These are phyloP conservation scores for Herpetotheres cachinnans DNA, from an alignment of 2,113 vertebrate species.

Conservation along the genomic window DNA sequence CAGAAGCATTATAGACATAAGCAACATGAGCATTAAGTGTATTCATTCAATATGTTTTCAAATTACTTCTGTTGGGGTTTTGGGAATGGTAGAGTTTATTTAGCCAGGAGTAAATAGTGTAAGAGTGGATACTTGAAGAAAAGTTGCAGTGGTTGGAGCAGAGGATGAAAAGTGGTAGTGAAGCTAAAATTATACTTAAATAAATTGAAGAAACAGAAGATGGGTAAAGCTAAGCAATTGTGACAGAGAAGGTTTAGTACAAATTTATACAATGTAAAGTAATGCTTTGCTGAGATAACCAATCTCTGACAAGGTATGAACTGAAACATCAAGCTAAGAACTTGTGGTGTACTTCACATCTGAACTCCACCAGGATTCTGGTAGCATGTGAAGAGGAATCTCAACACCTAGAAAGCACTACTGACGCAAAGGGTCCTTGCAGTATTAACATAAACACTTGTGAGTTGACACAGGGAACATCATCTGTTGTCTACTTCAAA, in stretches of 20 bases:
- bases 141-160: not conserved
- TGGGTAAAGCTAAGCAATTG: not conserved
- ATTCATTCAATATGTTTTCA: not conserved
- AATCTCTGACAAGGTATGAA: not conserved
- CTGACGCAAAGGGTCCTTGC: not conserved
- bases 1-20: not conserved
- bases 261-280: not conserved
- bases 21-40: not conserved
- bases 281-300: not conserved
- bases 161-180: not conserved
- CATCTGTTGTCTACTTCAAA: not conserved
- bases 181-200: not conserved
- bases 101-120: not conserved
- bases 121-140: not conserved
- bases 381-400: not conserved
- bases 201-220: not conserved
- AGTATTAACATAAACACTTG: not conserved
- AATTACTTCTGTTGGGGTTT: not conserved
- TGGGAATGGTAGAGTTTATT: not conserved
- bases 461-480: not conserved
- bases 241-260: not conserved
- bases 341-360: not conserved
- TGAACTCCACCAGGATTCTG: not conserved
- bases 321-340: not conserved
- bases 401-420: not conserved